These are phyloP conservation scores for Monodelphis domestica DNA, from an alignment of 2,797 vertebrate genomes.

Conservation along the genomic window DNA sequence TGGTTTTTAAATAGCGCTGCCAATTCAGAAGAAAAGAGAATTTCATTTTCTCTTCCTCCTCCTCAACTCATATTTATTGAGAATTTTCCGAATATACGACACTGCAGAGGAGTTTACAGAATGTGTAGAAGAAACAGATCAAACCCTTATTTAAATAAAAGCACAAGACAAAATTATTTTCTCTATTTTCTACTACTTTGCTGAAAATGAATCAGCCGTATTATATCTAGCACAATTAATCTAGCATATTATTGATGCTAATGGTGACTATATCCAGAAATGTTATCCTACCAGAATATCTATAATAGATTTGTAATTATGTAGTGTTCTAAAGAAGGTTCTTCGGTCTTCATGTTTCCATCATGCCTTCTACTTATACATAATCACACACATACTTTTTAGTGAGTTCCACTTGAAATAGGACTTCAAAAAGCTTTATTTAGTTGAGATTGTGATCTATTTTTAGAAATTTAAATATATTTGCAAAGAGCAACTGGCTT, in stretches of 20 bases:
- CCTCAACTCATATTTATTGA: slow-evolving; percentile 55
- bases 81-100: slow-evolving; percentile 39
- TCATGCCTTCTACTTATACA: slow-evolving; percentile 7
- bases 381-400: slow-evolving; percentile 5
- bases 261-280: background rate
- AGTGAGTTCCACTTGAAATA: slow-evolving; percentile 24
- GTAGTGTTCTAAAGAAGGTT: slow-evolving; percentile 8
- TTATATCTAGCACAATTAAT: slow-evolving; percentile 14
- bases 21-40: slow-evolving; percentile 40
- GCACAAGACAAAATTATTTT: slow-evolving; percentile 37
- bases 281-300: background rate
- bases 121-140: slow-evolving; percentile 44
- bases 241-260: background rate
- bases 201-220: slow-evolving; percentile 34
- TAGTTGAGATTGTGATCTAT: slow-evolving; percentile 43
- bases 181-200: slow-evolving; percentile 27
- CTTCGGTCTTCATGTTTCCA: slow-evolving; percentile 22
- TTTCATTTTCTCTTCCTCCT: slow-evolving; percentile 43
- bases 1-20: background rate
- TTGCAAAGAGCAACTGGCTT: slow-evolving; percentile 60
- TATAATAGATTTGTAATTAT: slow-evolving; percentile 4
- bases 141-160: slow-evolving; percentile 48
- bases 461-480: slow-evolving; percentile 14
- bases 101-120: slow-evolving; percentile 10
- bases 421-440: slow-evolving; percentile 52